phyloP scores from a whole-genome alignment of 2,888 invertebrate genomes.

The Cantharis lateralis region DNA sequence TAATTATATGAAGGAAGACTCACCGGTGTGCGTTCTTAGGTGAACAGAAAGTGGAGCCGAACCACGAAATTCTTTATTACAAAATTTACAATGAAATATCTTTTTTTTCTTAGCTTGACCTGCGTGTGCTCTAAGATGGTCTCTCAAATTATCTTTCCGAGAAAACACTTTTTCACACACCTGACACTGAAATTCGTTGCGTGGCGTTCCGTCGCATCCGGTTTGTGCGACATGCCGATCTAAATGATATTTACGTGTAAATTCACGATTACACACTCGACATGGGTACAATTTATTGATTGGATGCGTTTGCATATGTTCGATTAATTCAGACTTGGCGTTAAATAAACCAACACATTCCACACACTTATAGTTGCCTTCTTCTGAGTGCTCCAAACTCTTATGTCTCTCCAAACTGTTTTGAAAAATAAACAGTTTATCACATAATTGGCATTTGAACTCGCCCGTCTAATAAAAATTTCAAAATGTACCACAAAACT shows the following conservation, averaged over 20 bases:
- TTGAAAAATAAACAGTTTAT: conserved; percentile 73
- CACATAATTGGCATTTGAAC: conserved; percentile 65
- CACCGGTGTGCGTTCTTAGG: conserved; percentile 70
- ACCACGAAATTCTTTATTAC: conserved; percentile 70
- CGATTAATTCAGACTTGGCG: conserved; percentile 63
- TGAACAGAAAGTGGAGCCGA: conserved; percentile 66
- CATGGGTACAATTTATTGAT: conserved; percentile 67
- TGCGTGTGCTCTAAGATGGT: conserved; percentile 72
- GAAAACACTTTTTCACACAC: conserved; percentile 68
- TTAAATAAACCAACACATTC: conserved; percentile 72
- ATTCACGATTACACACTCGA: conserved; percentile 70
- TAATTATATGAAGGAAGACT: conserved; percentile 32
- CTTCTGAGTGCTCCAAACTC: conserved; percentile 69
- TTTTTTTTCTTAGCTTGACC: conserved; percentile 62
- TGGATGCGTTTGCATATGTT: conserved; percentile 72
- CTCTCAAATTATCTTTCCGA: conserved; percentile 74
- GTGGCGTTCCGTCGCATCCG: conserved; percentile 66
- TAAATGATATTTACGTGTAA: conserved; percentile 78
- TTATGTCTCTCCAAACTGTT: conserved; percentile 69
- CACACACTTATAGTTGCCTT: conserved; percentile 64
- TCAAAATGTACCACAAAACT: conserved; percentile 4
- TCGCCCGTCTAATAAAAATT: conserved; percentile 57
- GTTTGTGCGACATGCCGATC: conserved; percentile 70
- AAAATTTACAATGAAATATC: conserved; percentile 65
- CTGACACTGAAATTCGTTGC: conserved; percentile 62